phyloP scores from a whole-genome alignment of 2,888 invertebrate species.

The Deroplatys truncata region DNA sequence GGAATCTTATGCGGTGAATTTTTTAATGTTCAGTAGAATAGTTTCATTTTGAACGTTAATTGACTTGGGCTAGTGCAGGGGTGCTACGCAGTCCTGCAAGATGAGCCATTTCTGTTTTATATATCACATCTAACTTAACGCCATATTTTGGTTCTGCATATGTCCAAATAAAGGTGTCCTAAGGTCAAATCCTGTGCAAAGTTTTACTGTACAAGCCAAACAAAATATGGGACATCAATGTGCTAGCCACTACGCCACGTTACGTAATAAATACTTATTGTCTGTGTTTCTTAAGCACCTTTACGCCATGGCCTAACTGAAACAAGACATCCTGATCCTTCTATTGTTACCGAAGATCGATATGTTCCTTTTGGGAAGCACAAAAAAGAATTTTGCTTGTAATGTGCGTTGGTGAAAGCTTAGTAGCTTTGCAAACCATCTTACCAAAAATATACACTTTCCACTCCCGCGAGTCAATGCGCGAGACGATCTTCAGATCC shows the following conservation, averaged over 20 bases:
- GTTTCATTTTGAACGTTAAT: no score
- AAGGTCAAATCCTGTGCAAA: neutral
- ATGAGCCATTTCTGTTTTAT: no score
- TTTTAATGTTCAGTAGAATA: no score
- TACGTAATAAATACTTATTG: neutral
- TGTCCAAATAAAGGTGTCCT: no score
- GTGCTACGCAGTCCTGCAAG: no score
- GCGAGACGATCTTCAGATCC: neutral
- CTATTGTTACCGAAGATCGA: neutral
- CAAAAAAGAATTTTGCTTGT: neutral
- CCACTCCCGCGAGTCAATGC: neutral
- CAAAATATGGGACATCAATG: neutral
- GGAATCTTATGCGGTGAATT: no score
- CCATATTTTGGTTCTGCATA: no score
- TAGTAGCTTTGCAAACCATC: neutral
- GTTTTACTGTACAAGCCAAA: neutral
- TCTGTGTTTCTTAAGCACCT: neutral
- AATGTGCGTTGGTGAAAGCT: neutral
- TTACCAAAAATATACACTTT: constrained; percentile 4
- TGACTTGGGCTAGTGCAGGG: no score
- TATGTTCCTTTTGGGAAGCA: neutral
- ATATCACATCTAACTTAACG: no score
- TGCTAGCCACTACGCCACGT: neutral
- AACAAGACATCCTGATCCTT: neutral
- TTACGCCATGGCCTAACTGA: neutral